phyloP scores from a whole-genome alignment of 2,797 vertebrate species.

The Catamblyrhynchus diadema region DNA sequence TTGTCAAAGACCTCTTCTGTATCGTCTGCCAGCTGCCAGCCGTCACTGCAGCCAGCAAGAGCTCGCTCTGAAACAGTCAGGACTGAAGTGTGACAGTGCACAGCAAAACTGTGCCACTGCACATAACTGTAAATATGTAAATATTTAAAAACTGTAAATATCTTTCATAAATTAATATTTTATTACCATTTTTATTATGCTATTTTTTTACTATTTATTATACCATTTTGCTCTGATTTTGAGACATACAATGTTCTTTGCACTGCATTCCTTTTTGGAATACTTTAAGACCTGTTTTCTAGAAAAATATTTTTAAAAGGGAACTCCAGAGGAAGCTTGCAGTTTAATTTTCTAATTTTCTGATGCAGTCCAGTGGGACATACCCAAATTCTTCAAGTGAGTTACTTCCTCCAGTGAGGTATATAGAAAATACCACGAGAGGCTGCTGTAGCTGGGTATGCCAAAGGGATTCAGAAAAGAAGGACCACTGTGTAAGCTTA shows the following conservation, averaged over 20 bases:
- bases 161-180: not conserved
- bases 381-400: not conserved
- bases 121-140: not conserved
- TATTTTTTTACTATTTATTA: not conserved
- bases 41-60: not conserved
- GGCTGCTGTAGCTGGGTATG: not conserved
- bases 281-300: not conserved
- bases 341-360: not conserved
- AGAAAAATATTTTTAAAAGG: not conserved
- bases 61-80: not conserved
- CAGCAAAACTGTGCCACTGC: not conserved
- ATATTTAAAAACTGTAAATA: not conserved
- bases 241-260: not conserved
- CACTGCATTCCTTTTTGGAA: not conserved
- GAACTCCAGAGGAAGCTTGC: not conserved
- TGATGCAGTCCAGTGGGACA: not conserved
- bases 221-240: not conserved
- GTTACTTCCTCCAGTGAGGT: not conserved
- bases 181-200: not conserved
- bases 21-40: accelerated
- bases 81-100: not conserved
- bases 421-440: not conserved
- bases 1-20: not conserved
- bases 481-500: not conserved
- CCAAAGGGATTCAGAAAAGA: not conserved